phyloP scores from a whole-genome alignment of 2,113 vertebrate genomes.

The Corydoras maculifer region DNA sequence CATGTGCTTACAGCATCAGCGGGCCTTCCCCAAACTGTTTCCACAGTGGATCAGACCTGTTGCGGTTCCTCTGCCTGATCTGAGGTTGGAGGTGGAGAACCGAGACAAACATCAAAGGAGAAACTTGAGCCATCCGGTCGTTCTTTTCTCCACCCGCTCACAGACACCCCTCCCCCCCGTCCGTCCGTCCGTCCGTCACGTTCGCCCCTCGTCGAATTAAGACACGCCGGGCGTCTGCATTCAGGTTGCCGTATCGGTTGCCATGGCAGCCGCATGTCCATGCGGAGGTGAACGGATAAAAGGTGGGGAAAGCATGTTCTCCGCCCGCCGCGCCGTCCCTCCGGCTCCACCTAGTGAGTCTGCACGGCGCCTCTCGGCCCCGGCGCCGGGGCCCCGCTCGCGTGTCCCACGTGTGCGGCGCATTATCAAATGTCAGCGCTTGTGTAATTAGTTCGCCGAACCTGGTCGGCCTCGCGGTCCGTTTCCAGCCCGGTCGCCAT shows the following conservation, averaged over 20 bases:
- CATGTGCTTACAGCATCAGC: too few species aligned
- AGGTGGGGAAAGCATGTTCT: conserved; percentile 5
- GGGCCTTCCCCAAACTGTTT: too few species aligned
- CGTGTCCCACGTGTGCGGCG: conserved; percentile 13
- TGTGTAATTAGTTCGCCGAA: conserved; percentile 41
- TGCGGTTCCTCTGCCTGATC: too few species aligned
- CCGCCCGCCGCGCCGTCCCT: background rate
- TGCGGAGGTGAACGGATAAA: conserved; percentile 6
- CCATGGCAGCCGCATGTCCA: conserved; percentile 28
- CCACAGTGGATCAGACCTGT: too few species aligned
- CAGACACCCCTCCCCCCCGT: too few species aligned
- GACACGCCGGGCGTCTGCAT: background rate
- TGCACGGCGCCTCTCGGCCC: background rate
- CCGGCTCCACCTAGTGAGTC: conserved; percentile 39
- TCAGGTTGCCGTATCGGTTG: conserved; percentile 16
- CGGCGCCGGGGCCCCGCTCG: background rate
- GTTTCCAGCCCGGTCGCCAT: conserved; percentile 33
- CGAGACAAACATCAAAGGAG: too few species aligned
- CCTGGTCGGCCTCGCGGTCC: conserved; percentile 2
- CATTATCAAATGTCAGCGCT: conserved; percentile 43
- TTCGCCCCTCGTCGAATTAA: background rate
- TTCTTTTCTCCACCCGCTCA: too few species aligned
- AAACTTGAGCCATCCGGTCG: too few species aligned
- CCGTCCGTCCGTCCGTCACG: too few species aligned
- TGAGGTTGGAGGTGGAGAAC: too few species aligned